Evolutionary conservation across 2,113 vertebrate genomes (phyloP).

Genomic region (Chionomys nivalis): DNA sequence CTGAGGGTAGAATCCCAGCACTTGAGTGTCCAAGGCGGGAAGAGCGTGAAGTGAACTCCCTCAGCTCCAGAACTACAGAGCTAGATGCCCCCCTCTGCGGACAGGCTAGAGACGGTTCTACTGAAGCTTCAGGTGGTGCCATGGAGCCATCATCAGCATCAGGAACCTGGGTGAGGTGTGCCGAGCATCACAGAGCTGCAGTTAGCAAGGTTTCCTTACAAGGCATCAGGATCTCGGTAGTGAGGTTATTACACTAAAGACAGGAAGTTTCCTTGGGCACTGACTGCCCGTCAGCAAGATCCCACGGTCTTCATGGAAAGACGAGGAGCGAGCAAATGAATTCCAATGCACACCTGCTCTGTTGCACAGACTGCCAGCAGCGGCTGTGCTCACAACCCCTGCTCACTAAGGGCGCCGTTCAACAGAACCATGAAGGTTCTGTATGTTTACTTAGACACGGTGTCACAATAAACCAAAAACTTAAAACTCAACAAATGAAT

Average conservation of each 20-base stretch:
- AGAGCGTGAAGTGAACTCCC: not conserved
- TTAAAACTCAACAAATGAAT: not conserved
- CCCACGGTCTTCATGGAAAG: not conserved
- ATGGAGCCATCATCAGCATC: too few species aligned
- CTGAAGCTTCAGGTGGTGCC: not conserved
- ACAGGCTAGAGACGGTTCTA: not conserved
- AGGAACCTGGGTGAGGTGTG: not conserved
- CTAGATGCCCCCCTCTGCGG: accelerated
- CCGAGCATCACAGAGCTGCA: not conserved
- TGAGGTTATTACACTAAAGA: constrained; percentile 54
- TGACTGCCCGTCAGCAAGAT: not conserved
- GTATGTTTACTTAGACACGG: not conserved
- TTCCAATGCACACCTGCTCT: not conserved
- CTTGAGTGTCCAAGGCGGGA: not conserved
- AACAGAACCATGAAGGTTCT: not conserved
- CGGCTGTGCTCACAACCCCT: not conserved
- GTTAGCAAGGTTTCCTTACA: not conserved
- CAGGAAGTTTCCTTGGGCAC: constrained; percentile 9
- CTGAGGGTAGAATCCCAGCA: not conserved
- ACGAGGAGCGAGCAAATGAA: not conserved
- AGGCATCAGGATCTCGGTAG: constrained; percentile 43
- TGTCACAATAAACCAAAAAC: not conserved
- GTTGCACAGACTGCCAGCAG: not conserved
- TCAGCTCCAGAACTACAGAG: not conserved
- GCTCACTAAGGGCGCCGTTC: not conserved